Evolutionary conservation across 2,888 invertebrate genomes (phyloP), one percentile per base, ranked within the genome.

Genomic region (Agriopis marginaria): DNA sequence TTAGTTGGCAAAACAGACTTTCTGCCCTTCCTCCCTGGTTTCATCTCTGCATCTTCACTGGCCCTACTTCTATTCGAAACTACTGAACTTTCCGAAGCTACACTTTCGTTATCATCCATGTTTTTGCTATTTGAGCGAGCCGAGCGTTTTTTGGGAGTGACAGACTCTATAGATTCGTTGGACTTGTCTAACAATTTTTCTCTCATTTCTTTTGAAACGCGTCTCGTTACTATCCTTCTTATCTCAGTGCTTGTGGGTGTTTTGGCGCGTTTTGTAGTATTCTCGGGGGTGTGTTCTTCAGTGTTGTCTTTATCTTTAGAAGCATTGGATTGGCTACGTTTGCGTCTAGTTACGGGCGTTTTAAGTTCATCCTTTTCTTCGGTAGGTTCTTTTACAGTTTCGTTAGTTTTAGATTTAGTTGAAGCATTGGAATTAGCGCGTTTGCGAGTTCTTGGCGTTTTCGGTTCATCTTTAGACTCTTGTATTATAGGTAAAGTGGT

Each of bases 181-280:
- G 86, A 84, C 49, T 89, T 88, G 14, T 90, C 89, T 0, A 79
- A 63, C 61, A 51, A 11, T 45, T 81, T 87, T 47, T 86, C 90
- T 0, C 83, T 81, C 68, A 91, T 79, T 73, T 93, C 93, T 72
- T 84, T 87, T 0, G 93, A 93, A n/a, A 88, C 87, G 0, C 92
- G 83, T 66, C 93, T 79, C 0, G 93, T 93, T 14, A 93, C 80
- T 9, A 93, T 91, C 69, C 85, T 89, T 49, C 91, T 82, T 0
- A 87, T 80, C 84, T 92, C 93, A 0, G 83, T 76, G 47, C 83
- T 87, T 0, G 84, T 86, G 0, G 92, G 91, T 0, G 91, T 90
- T 79, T 87, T 90, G 0, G 84, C 79, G 54, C 86, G 79, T 23
- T 81, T 11, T 75, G 80, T 72, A 4, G 86, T 84, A 54, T 80